Percentiles rank a stretch among this genome's conserved stretches.
Evolutionary conservation across 2,888 invertebrate species (phyloP).

Genomic region (Campopleginae sp.): DNA sequence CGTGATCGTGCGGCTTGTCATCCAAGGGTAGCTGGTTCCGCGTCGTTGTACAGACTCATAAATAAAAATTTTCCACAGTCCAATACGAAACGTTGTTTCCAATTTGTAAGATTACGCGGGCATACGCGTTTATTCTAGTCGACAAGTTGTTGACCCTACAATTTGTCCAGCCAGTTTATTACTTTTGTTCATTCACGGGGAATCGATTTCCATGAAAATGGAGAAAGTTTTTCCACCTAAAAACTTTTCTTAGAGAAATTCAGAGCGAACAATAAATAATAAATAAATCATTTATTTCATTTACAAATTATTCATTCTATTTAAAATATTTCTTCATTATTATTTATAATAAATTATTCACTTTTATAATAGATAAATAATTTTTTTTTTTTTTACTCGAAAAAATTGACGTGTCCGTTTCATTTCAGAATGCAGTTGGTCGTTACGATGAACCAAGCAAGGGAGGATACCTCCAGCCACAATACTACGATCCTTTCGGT

Average conservation of each 20-base stretch:
- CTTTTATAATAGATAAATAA: too few species aligned
- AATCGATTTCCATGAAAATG: too few species aligned
- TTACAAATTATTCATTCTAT: too few species aligned
- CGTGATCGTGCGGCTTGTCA: not conserved
- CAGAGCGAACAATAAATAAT: too few species aligned
- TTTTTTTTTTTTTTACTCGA: too few species aligned
- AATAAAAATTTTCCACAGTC: not conserved
- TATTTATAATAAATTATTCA: too few species aligned
- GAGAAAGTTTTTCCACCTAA: too few species aligned
- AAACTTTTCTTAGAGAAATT: too few species aligned
- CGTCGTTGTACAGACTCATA: not conserved
- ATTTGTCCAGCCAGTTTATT: not conserved
- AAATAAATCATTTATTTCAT: too few species aligned
- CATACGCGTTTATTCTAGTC: not conserved
- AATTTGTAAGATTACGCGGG: not conserved
- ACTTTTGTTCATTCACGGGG: too few species aligned
- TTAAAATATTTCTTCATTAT: too few species aligned
- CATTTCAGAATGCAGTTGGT: not conserved
- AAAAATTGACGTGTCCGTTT: not conserved
- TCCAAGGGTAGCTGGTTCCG: not conserved
- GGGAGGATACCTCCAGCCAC: not conserved
- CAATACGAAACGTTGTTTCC: not conserved
- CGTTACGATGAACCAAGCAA: not conserved
- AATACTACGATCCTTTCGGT: not conserved
- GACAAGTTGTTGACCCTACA: not conserved